Evolutionary conservation across 2,113 vertebrate species (phyloP).

Genomic region (Pardalotus punctatus): DNA sequence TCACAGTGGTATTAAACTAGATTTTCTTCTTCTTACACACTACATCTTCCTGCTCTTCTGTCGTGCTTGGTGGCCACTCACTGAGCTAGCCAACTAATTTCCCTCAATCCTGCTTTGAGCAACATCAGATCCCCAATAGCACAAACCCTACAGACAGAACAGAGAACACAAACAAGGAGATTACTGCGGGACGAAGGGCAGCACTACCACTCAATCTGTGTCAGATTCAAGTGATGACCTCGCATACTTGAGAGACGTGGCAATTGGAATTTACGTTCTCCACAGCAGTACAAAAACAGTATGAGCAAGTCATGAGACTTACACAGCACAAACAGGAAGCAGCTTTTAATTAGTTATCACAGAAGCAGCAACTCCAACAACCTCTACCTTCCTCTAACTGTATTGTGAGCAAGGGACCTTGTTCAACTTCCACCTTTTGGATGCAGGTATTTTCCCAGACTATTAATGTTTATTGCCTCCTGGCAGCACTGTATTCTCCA

Average conservation of each 20-base stretch:
- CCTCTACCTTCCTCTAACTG: not conserved
- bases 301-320: not conserved
- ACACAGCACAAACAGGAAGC: not conserved
- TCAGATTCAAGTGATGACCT: not conserved
- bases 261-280: not conserved
- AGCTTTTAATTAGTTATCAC: not conserved
- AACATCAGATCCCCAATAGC: not conserved
- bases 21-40: not conserved
- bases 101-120: not conserved
- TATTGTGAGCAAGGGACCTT: not conserved
- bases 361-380: not conserved
- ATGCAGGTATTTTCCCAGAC: not conserved
- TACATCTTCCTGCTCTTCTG: not conserved
- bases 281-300: not conserved
- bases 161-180: not conserved
- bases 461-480: not conserved
- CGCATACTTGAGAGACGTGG: not conserved
- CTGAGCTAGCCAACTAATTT: not conserved
- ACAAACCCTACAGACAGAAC: not conserved
- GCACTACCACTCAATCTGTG: not conserved
- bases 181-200: not conserved
- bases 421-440: not conserved
- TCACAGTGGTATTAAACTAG: not conserved
- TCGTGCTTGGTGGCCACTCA: not conserved
- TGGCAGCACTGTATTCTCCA: not conserved